Evolutionary conservation across 2,888 invertebrate genomes (phyloP).

Genomic region (Tuberolachnus salignus): DNA sequence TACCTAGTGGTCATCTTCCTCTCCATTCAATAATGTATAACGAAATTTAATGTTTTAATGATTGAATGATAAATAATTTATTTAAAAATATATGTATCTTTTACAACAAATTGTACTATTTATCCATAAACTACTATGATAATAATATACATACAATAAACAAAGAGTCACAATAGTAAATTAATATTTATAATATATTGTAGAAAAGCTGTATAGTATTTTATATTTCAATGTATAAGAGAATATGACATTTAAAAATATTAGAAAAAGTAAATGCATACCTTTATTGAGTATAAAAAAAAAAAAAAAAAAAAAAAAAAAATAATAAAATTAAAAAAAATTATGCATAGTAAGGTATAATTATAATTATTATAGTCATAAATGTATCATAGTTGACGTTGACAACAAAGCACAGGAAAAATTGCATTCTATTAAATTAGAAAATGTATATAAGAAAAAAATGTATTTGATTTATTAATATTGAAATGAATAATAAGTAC

Average conservation of each 20-base stretch:
- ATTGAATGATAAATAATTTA: slow-evolving; percentile 2
- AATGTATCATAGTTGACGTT: slow-evolving; percentile 2
- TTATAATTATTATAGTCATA: slow-evolving; percentile 8
- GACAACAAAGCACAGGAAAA: background rate
- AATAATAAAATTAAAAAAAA: slow-evolving; percentile 17
- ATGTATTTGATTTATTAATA: background rate
- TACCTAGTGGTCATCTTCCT: too few species aligned
- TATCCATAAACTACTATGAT: slow-evolving; percentile 10
- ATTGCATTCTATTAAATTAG: slow-evolving; percentile 11
- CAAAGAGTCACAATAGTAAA: slow-evolving; percentile 41
- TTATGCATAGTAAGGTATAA: too few species aligned
- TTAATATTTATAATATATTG: slow-evolving; percentile 43
- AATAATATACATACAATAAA: slow-evolving; percentile 9
- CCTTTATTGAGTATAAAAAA: background rate
- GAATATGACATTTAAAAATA: slow-evolving; percentile 39
- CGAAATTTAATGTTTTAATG: too few species aligned
- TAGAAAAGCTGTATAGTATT: slow-evolving; percentile 40
- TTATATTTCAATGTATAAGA: slow-evolving; percentile 23
- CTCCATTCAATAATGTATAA: too few species aligned
- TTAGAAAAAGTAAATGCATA: background rate
- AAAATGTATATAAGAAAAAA: slow-evolving; percentile 1
- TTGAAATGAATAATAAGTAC: background rate
- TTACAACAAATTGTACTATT: slow-evolving; percentile 2
- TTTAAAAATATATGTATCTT: slow-evolving; percentile 13
- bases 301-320: slow-evolving; percentile 19